Percentiles rank a stretch among this genome's conserved stretches.
phyloP scores from a whole-genome alignment of 2,888 invertebrate genomes.

The Ramazzottius varieornatus region DNA sequence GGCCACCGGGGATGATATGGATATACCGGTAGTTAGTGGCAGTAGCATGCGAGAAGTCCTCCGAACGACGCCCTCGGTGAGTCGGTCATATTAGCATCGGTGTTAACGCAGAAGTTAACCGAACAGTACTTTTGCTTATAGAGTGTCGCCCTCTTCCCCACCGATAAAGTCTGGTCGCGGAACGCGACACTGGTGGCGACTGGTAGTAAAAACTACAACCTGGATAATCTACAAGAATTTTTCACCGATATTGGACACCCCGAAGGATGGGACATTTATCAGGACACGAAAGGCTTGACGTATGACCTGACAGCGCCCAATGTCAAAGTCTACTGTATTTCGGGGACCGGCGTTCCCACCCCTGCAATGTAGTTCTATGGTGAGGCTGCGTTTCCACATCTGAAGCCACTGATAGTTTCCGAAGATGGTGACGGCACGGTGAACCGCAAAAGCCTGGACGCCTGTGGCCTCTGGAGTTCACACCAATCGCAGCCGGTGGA shows the following conservation, averaged over 20 bases:
- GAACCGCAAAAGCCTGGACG: conserved; percentile 55
- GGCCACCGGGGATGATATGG: conserved; percentile 42
- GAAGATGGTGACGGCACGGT: conserved; percentile 95
- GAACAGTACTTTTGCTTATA: too few relatives aligned
- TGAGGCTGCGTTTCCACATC: conserved; percentile 35
- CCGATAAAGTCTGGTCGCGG: conserved; percentile 55
- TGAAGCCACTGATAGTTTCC: conserved; percentile 36
- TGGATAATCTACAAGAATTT: conserved; percentile 42
- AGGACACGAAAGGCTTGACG: neutral
- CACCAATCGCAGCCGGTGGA: conserved; percentile 27
- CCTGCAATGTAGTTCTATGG: neutral
- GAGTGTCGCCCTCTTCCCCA: conserved; percentile 68
- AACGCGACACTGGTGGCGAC: conserved; percentile 49
- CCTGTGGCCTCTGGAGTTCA: conserved; percentile 45
- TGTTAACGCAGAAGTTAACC: too few relatives aligned
- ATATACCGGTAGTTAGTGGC: neutral
- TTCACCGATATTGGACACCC: neutral
- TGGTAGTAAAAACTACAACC: conserved; percentile 48
- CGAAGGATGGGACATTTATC: neutral
- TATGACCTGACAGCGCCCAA: neutral
- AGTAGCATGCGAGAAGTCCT: neutral
- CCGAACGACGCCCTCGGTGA: neutral
- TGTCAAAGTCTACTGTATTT: neutral
- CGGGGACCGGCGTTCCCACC: neutral
- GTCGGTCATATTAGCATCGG: neutral